These are phyloP conservation scores for Pecten maximus DNA, from an alignment of 2,888 invertebrate species.

Conservation along the genomic window DNA sequence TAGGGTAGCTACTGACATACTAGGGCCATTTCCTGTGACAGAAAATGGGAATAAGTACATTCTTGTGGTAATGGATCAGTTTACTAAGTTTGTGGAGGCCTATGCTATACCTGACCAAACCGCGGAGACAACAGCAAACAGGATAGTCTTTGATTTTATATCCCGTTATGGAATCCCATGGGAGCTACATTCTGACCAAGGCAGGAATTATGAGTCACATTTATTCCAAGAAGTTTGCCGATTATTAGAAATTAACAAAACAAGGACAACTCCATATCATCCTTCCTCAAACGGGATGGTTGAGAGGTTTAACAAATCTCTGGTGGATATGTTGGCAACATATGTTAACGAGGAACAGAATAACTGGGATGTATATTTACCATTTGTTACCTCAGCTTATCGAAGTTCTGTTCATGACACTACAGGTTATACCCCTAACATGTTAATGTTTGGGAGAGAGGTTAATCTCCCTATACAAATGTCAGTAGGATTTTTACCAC, in stretches of 20 bases:
- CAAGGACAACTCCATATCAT: too few species aligned
- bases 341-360: too few species aligned
- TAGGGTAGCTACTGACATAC: constrained; percentile 55
- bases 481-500: neutral
- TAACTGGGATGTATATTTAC: too few species aligned
- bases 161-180: constrained; percentile 38
- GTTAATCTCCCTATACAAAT: constrained; percentile 38
- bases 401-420: constrained; percentile 40
- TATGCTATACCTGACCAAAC: constrained; percentile 53
- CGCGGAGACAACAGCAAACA: constrained; percentile 48
- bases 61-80: constrained; percentile 57
- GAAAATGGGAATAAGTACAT: constrained; percentile 52
- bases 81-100: constrained; percentile 55
- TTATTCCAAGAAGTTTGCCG: constrained; percentile 45
- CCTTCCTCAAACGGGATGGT: too few species aligned
- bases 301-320: too few species aligned
- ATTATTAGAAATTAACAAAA: too few species aligned
- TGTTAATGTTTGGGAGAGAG: constrained; percentile 46
- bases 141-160: constrained; percentile 40
- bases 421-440: constrained; percentile 48
- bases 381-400: too few species aligned
- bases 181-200: constrained; percentile 39
- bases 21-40: constrained; percentile 55
- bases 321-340: too few species aligned
- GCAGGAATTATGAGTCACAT: constrained; percentile 40